These are phyloP conservation scores for Brachirus orientalis DNA, from an alignment of 2,113 vertebrate genomes.

Conservation along the genomic window DNA sequence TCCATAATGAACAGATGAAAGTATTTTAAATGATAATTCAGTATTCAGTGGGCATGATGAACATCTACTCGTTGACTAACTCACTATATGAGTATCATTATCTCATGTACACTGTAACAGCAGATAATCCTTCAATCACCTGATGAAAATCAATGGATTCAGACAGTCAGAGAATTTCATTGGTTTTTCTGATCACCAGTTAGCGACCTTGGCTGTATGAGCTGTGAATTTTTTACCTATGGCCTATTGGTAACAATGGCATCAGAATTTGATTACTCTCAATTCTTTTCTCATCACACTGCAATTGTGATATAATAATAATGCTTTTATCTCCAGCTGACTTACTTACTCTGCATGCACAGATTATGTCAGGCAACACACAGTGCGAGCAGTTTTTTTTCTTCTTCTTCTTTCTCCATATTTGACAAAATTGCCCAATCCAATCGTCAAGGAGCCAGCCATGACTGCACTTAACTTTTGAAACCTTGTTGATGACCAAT, in stretches of 20 bases:
- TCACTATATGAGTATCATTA: not conserved
- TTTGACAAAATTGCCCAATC: constrained; percentile 25
- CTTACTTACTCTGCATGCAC: too few relatives aligned
- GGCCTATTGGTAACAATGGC: constrained; percentile 17
- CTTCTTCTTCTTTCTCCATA: too few relatives aligned
- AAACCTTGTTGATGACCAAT: constrained; percentile 1
- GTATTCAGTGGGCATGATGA: too few relatives aligned
- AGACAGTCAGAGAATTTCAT: constrained; percentile 8
- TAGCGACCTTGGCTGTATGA: not conserved
- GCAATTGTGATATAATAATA: constrained; percentile 35
- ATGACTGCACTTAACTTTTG: not conserved
- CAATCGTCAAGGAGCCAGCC: constrained; percentile 9
- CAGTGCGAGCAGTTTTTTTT: not conserved
- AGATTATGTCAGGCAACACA: not conserved
- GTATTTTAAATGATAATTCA: constrained; percentile 19
- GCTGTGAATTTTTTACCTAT: not conserved
- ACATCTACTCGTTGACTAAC: not conserved
- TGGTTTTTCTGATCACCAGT: constrained; percentile 15
- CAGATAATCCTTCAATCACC: constrained; percentile 8
- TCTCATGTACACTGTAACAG: not conserved
- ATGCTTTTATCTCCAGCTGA: constrained; percentile 37
- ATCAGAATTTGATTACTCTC: constrained; percentile 23
- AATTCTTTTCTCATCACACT: constrained; percentile 20
- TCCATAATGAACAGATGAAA: constrained; percentile 27
- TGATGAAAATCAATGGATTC: constrained; percentile 11